Base-by-base conservation (phyloP, 2,113 vertebrate genomes). In the Pteronura brasiliensis region DNA sequence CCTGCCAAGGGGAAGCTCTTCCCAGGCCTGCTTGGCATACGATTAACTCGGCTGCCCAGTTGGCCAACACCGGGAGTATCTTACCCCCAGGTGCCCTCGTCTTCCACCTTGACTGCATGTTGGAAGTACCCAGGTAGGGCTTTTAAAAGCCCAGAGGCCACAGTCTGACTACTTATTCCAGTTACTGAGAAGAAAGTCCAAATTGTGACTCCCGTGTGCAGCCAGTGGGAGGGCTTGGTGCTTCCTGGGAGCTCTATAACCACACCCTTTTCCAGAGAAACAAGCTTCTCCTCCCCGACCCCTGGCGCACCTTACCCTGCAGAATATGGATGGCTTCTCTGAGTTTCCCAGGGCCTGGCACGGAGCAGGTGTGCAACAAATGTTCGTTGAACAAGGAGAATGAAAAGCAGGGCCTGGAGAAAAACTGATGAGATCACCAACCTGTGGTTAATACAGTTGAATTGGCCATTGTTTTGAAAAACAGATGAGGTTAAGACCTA, bases 271-370 rank as follows among this genome's bases (percentile, higher is more conserved):
- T 7, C 10, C 12, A 20, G n/a, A 44, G 10, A 49, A 14, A 44
- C 21, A 21, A 20, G 42, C 29, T 49, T 61, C 74, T 34, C 29
- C 71, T 15, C 21, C 36, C 29, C 27, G 1, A 5, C 18, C 7
- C 13, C 79, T 7, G 9, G 47, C 36, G 18, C 77, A 5, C n/a
- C 81, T 27, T 76, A n/a, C 42, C 14, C 14, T 42, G 57, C 63
- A 52, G 71, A 77, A 31, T 4, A 0, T 2, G 7, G 14, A 15
- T 1, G 23, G 10, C 81, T 36, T 42, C 18, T 14, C 3, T 18
- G 18, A 12, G 34, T 9, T 20, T 20, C 55, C 36, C 3, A 0
- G 23, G 29, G 29, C 36, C 29, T 74, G 17, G 9, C 9, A 0
- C 0, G 0, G 15, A 34, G 10, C 79, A 65, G 57, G 55, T 34